Conservation (phyloP, 2,113 vertebrate species). For the Psittacara wagleri region DNA sequence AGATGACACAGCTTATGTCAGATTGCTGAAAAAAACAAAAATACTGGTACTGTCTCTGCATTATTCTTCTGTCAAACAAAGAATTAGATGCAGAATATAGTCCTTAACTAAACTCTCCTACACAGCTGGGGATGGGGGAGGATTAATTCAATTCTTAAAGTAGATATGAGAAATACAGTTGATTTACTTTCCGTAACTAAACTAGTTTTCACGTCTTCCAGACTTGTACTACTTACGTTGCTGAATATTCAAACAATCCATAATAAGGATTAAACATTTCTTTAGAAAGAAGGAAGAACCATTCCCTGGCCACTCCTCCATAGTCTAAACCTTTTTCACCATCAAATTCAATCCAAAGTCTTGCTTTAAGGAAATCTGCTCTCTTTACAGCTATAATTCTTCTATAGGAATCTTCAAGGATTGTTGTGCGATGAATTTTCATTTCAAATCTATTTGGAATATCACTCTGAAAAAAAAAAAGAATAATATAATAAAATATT, state of each 20-base stretch:
- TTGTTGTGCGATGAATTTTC: slow-evolving; percentile 87
- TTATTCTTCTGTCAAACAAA: background rate
- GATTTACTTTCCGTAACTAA: background rate
- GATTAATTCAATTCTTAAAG: background rate
- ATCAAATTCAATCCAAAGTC: slow-evolving; percentile 97
- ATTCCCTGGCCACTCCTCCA: slow-evolving; percentile 93
- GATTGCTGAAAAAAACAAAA: background rate
- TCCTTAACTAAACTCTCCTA: background rate
- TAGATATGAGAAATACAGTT: background rate
- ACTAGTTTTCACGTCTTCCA: background rate
- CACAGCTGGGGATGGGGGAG: accelerated
- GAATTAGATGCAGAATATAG: background rate
- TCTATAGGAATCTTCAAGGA: slow-evolving; percentile 95
- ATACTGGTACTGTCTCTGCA: background rate
- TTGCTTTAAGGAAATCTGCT: slow-evolving; percentile 91
- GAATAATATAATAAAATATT: background rate
- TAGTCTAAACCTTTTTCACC: slow-evolving; percentile 98
- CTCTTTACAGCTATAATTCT: slow-evolving; percentile 90
- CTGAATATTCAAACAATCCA: slow-evolving; percentile 97
- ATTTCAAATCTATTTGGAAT: slow-evolving; percentile 97
- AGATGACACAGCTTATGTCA: background rate
- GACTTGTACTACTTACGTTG: slow-evolving; percentile 85
- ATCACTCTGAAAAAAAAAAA: slow-evolving; percentile 77
- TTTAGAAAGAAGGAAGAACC: slow-evolving; percentile 98
- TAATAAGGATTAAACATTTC: slow-evolving; percentile 99